Evolutionary conservation across 2,888 invertebrate species (phyloP).

Genomic region (Ecdyonurus torrentis): DNA sequence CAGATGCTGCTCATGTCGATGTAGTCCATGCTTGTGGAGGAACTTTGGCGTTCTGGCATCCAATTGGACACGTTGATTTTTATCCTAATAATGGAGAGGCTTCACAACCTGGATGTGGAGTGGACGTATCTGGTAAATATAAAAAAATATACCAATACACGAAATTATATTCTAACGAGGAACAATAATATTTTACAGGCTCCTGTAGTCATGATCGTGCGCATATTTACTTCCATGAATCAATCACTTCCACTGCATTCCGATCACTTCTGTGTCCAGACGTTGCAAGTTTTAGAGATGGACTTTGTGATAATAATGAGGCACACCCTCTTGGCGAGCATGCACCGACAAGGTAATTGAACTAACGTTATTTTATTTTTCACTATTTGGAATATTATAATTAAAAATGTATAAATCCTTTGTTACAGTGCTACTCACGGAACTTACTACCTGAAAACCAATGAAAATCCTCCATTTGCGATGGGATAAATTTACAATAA

Average conservation of each 20-base stretch:
- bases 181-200: slow-evolving; percentile 26
- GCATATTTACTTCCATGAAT: slow-evolving; percentile 43
- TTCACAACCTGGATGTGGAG: slow-evolving; percentile 12
- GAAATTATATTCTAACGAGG: too few relatives aligned
- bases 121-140: not conserved
- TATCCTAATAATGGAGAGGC: slow-evolving; percentile 14
- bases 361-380: too few relatives aligned
- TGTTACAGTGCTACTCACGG: slow-evolving; percentile 29
- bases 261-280: slow-evolving; percentile 33
- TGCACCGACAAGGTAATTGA: slow-evolving; percentile 14
- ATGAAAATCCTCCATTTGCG: slow-evolving; percentile 36
- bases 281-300: slow-evolving; percentile 30
- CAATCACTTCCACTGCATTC: slow-evolving; percentile 40
- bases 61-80: slow-evolving; percentile 15
- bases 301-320: slow-evolving; percentile 23
- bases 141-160: not conserved
- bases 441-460: slow-evolving; percentile 42
- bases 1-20: slow-evolving; percentile 15
- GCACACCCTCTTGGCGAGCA: slow-evolving; percentile 37
- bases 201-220: slow-evolving; percentile 53
- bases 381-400: too few relatives aligned
- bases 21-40: slow-evolving; percentile 16
- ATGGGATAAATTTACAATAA: slow-evolving; percentile 22
- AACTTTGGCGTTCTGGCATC: slow-evolving; percentile 16
- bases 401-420: not conserved